These are phyloP conservation scores for Artemia sp. DNA, from an alignment of 2,888 invertebrate species.

Conservation along the genomic window DNA sequence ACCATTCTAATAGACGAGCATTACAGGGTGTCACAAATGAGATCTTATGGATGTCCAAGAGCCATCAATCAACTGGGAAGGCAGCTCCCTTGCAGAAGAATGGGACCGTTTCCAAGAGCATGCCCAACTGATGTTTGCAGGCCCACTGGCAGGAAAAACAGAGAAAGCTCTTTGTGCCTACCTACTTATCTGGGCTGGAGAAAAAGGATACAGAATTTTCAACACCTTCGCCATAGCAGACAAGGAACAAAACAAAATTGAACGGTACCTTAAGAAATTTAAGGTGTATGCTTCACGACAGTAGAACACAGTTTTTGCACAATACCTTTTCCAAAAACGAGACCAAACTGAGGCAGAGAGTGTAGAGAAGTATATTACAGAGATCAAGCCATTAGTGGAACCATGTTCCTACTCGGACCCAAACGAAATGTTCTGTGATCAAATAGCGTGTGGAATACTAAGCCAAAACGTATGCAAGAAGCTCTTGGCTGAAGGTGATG, in stretches of 20 bases:
- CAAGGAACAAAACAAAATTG: not conserved
- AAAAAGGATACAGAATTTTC: not conserved
- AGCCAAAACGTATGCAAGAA: not conserved
- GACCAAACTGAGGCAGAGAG: not conserved
- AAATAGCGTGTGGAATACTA: not conserved
- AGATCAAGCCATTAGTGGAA: not conserved
- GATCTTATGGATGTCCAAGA: too few species aligned
- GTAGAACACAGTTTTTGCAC: not conserved
- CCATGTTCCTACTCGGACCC: not conserved
- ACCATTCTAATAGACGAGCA: too few species aligned
- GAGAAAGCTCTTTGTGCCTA: not conserved
- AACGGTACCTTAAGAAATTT: not conserved
- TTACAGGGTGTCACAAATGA: too few species aligned
- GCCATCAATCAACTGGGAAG: too few species aligned
- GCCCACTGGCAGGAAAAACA: not conserved
- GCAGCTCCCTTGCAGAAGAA: too few species aligned
- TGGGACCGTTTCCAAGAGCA: too few species aligned
- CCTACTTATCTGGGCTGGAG: not conserved
- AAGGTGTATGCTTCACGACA: not conserved
- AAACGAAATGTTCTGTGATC: not conserved
- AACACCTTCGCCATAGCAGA: conserved; percentile 9
- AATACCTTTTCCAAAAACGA: not conserved
- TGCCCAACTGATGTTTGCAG: too few species aligned
- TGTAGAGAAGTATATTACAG: not conserved
- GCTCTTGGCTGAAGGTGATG: conserved; percentile 1